Evolutionary conservation across 64 coral and sea anemone species (phyloP).

Genomic region (Montipora cactus): DNA sequence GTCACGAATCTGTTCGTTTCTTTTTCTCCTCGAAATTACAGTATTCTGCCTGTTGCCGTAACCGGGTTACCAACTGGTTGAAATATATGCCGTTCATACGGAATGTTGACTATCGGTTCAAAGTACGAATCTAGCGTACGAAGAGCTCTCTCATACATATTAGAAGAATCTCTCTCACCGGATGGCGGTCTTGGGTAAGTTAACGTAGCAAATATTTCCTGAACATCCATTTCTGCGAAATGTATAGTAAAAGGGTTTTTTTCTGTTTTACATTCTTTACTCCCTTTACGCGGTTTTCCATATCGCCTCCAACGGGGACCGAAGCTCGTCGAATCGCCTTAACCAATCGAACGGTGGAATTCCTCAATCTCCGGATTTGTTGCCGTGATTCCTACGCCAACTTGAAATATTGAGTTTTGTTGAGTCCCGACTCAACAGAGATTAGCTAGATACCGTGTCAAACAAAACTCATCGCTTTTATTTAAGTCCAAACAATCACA

Average conservation of each 20-base stretch:
- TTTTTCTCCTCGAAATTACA: too few species aligned
- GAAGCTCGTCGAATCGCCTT: slow-evolving; percentile 39
- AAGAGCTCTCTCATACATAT: slow-evolving; percentile 22
- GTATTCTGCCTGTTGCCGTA: too few species aligned
- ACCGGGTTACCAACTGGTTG: too few species aligned
- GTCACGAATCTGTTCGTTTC: slow-evolving; percentile 15
- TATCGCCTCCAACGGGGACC: slow-evolving; percentile 31
- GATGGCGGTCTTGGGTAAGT: background rate
- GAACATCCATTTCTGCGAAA: slow-evolving; percentile 32
- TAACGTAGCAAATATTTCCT: slow-evolving; percentile 48
- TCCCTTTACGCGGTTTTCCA: slow-evolving; percentile 51
- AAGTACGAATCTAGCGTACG: background rate
- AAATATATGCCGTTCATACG: too few species aligned
- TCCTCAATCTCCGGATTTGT: slow-evolving; percentile 30
- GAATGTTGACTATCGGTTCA: background rate
- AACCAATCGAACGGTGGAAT: slow-evolving; percentile 33
- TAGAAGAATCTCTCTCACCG: background rate
- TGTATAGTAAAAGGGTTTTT: slow-evolving; percentile 16
- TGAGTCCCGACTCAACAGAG: background rate
- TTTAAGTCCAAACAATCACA: too few species aligned
- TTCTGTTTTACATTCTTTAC: slow-evolving; percentile 58
- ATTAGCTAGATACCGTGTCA: background rate
- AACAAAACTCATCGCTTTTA: too few species aligned
- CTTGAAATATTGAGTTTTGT: slow-evolving; percentile 10
- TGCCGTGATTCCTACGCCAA: background rate